Percentiles rank a stretch among this genome's conserved stretches.
phyloP scores from a whole-genome alignment of 92 coral and sea anemone genomes.

The Paragorgia papillata region DNA sequence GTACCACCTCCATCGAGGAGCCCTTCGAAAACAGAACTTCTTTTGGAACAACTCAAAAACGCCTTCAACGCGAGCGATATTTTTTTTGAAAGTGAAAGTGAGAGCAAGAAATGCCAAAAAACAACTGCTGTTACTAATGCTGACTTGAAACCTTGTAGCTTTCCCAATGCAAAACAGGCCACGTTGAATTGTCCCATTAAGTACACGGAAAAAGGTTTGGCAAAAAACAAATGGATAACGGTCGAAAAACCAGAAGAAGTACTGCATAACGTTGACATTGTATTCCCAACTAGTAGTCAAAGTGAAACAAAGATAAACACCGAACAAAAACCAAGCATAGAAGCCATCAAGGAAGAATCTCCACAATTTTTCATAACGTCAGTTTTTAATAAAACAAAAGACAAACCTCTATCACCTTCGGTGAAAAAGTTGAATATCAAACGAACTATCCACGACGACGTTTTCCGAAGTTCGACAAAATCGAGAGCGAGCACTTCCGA shows the following conservation, averaged over 20 bases:
- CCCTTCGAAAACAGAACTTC: conserved; percentile 15
- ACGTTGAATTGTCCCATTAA: too few relatives aligned
- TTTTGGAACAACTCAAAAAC: not conserved
- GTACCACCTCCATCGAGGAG: conserved; percentile 32
- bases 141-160: too few relatives aligned
- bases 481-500: not conserved
- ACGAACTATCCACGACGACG: not conserved
- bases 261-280: not conserved
- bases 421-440: not conserved
- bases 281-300: not conserved
- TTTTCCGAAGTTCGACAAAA: not conserved
- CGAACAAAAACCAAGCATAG: not conserved
- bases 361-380: not conserved
- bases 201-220: too few relatives aligned
- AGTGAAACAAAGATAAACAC: not conserved
- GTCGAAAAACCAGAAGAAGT: not conserved
- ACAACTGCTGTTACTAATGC: too few relatives aligned
- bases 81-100: too few relatives aligned
- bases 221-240: not conserved
- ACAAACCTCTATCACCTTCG: not conserved
- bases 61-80: not conserved
- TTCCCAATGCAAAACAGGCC: too few relatives aligned
- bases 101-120: too few relatives aligned
- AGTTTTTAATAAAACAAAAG: not conserved
- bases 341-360: not conserved